Evolutionary conservation across 2,888 invertebrate species (phyloP), one percentile per base, ranked within the genome.

Genomic region (Orthosia gothica): DNA sequence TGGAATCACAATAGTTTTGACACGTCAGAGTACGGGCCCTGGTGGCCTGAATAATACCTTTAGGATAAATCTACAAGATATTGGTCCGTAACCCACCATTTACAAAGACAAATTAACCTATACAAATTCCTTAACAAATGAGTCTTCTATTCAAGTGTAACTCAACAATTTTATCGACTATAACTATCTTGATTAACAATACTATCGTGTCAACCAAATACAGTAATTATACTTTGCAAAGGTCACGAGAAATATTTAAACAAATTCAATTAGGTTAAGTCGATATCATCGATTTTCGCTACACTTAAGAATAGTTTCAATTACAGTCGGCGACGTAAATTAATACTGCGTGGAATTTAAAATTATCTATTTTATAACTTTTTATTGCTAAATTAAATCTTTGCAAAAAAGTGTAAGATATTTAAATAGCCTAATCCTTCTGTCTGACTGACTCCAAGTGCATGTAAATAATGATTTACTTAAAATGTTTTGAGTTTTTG

Each of bases 271-370:
- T 70, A 63, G 81, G 81, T 83, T 82, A 61, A 58, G 13, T 67
- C 16, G 84, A 86, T 88, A 78, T n/a, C 68, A 78, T 86, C 76
- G 62, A 74, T 86, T 81, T 86, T 88, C 84, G 76, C 65, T 88
- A 86, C 87, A 86, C 78, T 81, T 83, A 15, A 66, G 57, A 86
- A 81, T 86, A 70, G 72, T 79, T 77, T 61, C 1, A 49, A 47
- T 52, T 81, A 71, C 59, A 52, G 47, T 73, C 16, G 20, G 26
- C 32, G 1, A 55, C 18, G 5, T 18, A 32, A 26, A 32, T 26
- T 55, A 55, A 40, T 40, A 40, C 40, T 40, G 7, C 32, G 32
- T 32, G 32, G 32, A 32, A 32, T 32, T 32, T 32, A 32, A 32
- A 5, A 32, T 32, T 4, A 4, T 9, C 4, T 9, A 1, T 9